Base-by-base conservation (phyloP, 1,140 invertebrate genomes). In the Drosophila novamexicana region DNA sequence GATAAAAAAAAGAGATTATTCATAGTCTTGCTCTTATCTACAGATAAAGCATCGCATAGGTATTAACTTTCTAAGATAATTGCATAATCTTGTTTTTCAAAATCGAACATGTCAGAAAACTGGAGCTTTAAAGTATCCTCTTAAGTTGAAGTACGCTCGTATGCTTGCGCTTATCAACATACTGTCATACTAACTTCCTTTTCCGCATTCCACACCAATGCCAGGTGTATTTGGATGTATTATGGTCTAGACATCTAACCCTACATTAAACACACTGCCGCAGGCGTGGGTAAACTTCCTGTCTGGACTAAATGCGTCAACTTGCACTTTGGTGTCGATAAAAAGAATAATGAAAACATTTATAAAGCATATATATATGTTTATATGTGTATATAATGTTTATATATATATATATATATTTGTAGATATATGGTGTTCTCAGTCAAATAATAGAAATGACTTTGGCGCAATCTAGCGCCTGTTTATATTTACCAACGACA, bases 401-500 rank as follows among this genome's bases (percentile, higher is more conserved):
- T 44, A 50, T 14, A 32, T 29, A 7, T 29, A 22, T 8, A 14
- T 47, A 22, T 3, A 29, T 22, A 47, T 22, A 1, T 52, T 7
- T 39, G 34, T 59, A 22, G n/a, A 12, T 53, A 53, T 32, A n/a
- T 22, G 10, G 32, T 2, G 50, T 34, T 58, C 44, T 12, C 22
- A 50, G 36, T 53, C 12, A 42, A 57, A 68, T 42, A 34, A 44
- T 44, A 40, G 22, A 49, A 49, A 49, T 49, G 37, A n/a, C 32
- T 53, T 62, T 53, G 32, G n/a, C 39, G 32, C 49, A 58, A 72
- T 72, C 62, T 58, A 72, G 54, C 45, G 62, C 37, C 39, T 58
- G 69, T 72, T 66, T 42, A 52, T 64, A 65, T 71, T 71, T 71
- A 36, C 62, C 37, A 71, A 52, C 37, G 53, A 66, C 69, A 72